phyloP scores from a whole-genome alignment of 2,113 vertebrate species.

The Athene noctua region DNA sequence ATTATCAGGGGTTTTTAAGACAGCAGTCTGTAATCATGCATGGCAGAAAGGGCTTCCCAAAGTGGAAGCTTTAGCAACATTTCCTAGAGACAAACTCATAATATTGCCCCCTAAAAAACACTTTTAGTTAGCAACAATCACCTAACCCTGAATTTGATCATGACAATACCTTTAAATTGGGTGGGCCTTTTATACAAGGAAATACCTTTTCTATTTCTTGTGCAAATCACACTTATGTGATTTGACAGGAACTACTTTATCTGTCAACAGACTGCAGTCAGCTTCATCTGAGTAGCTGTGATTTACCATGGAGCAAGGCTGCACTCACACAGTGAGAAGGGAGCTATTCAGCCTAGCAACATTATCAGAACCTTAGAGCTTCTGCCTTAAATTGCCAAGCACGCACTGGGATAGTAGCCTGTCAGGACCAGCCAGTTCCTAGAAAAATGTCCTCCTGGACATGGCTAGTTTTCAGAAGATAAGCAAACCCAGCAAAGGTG shows the following conservation, averaged over 20 bases:
- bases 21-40: rapidly evolving
- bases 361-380: not conserved
- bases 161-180: not conserved
- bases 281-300: not conserved
- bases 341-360: not conserved
- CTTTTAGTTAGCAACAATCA: not conserved
- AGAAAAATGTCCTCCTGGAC: not conserved
- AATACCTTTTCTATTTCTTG: not conserved
- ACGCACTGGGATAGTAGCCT: not conserved
- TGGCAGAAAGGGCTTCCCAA: not conserved
- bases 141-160: not conserved
- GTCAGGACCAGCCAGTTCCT: not conserved
- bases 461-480: not conserved
- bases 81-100: not conserved
- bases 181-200: not conserved
- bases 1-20: not conserved
- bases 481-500: not conserved
- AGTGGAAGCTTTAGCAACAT: not conserved
- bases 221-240: not conserved
- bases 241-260: not conserved
- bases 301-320: not conserved
- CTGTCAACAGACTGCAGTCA: not conserved
- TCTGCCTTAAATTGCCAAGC: not conserved
- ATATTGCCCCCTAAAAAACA: not conserved
- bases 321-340: not conserved